These are phyloP conservation scores for Melipona bicolor DNA, from an alignment of 2,888 invertebrate genomes.

Conservation along the genomic window DNA sequence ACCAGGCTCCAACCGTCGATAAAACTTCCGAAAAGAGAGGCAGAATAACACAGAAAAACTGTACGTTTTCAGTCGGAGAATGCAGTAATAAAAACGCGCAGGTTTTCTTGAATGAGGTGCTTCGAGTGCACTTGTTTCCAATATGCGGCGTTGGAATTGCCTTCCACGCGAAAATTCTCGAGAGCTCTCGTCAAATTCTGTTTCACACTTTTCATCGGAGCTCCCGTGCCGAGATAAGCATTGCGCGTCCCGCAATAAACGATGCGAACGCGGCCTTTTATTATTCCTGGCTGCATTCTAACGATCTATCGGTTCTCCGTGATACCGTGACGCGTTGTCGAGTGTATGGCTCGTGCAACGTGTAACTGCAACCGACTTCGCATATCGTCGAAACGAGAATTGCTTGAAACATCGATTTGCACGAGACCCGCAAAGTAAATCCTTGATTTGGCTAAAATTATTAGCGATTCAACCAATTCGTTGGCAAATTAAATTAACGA, in stretches of 20 bases:
- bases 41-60: neutral
- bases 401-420: constrained; percentile 33
- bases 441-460: constrained; percentile 15
- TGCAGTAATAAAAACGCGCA: neutral
- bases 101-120: neutral
- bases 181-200: constrained; percentile 6
- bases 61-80: too few relatives aligned
- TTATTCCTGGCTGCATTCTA: neutral
- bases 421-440: constrained; percentile 34
- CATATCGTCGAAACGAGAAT: constrained; percentile 18
- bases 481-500: constrained; percentile 29
- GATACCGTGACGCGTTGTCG: neutral
- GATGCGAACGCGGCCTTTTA: neutral
- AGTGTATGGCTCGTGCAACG: neutral
- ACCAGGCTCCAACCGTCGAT: neutral
- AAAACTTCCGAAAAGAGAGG: neutral
- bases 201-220: constrained; percentile 13
- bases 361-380: neutral
- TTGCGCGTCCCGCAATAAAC: neutral
- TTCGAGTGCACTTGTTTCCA: constrained; percentile 3
- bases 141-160: neutral
- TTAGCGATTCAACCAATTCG: constrained; percentile 21
- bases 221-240: neutral
- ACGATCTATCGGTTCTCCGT: constrained; percentile 22
- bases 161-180: constrained; percentile 5